Evolutionary conservation across 1,140 invertebrate species (phyloP).

Genomic region (Neotoxoptera formosana): DNA sequence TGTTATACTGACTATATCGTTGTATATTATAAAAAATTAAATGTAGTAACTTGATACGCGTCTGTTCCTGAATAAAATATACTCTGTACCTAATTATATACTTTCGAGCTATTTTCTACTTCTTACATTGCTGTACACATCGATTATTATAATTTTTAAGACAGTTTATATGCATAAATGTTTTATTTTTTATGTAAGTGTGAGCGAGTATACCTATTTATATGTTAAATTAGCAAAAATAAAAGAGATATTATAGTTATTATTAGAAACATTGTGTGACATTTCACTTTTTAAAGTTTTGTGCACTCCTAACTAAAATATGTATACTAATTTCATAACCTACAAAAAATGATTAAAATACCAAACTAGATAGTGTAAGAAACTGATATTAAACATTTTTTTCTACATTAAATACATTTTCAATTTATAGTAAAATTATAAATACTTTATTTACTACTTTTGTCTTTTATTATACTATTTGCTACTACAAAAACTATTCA

Average conservation of each 20-base stretch:
- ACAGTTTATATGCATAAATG: not conserved
- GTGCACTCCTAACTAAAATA: not conserved
- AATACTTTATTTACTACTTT: not conserved
- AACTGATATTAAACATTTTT: not conserved
- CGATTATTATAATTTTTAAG: not conserved
- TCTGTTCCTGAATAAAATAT: not conserved
- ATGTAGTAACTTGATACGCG: not conserved
- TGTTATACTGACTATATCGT: not conserved
- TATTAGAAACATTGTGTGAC: not conserved
- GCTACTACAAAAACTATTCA: too few species aligned
- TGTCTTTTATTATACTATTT: too few species aligned
- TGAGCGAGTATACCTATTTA: not conserved
- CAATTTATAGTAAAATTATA: not conserved
- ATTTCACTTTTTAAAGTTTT: not conserved
- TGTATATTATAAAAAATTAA: not conserved
- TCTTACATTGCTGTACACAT: not conserved
- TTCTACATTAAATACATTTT: not conserved
- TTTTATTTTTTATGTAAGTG: not conserved
- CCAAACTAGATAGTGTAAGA: not conserved
- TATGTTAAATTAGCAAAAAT: not conserved
- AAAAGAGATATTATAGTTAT: not conserved
- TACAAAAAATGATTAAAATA: not conserved
- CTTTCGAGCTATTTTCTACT: not conserved
- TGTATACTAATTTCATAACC: not conserved
- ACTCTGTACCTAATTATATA: not conserved